Conservation (phyloP, 2,888 invertebrate species). For the Halocaridina rubra region DNA sequence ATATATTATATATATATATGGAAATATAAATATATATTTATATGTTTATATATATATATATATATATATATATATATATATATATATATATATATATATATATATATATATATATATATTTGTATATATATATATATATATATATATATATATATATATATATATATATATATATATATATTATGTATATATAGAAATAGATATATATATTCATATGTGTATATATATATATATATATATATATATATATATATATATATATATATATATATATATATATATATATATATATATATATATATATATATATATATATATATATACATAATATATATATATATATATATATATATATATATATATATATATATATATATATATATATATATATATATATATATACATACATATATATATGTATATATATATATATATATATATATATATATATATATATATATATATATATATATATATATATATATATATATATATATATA, state of each 20-base stretch:
- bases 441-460: not conserved
- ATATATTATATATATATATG: too few relatives aligned
- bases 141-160: too few relatives aligned
- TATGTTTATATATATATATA: too few relatives aligned
- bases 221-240: not conserved
- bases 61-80: too few relatives aligned
- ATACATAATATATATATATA: not conserved
- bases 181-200: not conserved
- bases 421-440: not conserved
- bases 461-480: not conserved
- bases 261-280: not conserved
- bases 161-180: too few relatives aligned
- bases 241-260: not conserved
- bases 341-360: not conserved
- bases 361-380: not conserved
- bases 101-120: too few relatives aligned
- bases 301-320: not conserved
- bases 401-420: not conserved
- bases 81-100: too few relatives aligned
- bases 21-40: too few relatives aligned
- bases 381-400: not conserved
- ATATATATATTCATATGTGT: not conserved
- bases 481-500: not conserved
- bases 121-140: too few relatives aligned
- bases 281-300: not conserved